Conservation (phyloP, 2,797 vertebrate genomes). For the Silurus lanzhouensis region DNA sequence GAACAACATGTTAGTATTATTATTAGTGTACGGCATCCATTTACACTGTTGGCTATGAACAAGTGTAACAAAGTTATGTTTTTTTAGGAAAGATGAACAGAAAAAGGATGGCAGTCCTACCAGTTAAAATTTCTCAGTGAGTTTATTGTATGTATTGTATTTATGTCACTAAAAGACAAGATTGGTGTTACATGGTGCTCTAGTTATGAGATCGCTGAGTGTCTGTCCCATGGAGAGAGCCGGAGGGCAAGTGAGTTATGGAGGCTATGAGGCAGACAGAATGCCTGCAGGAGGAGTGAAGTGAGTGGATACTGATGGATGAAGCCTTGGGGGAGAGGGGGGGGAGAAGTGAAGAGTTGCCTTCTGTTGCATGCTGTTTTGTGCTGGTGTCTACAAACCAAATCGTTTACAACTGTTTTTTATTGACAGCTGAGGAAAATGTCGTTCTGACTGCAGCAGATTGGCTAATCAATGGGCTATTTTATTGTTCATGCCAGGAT, state of each 20-base stretch:
- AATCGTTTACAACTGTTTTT: constrained; percentile 63
- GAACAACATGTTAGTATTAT: neutral
- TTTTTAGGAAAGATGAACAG: neutral
- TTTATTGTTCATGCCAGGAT: constrained; percentile 71
- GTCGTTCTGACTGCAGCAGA: constrained; percentile 67
- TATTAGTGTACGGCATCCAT: neutral
- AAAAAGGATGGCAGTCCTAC: constrained; percentile 4
- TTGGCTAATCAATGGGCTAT: constrained; percentile 62
- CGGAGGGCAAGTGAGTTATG: constrained; percentile 43
- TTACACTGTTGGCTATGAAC: neutral
- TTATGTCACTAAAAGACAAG: constrained; percentile 28
- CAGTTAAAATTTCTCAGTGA: constrained; percentile 20
- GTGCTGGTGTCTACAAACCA: constrained; percentile 62
- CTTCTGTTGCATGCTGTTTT: constrained; percentile 52
- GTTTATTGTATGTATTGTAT: constrained; percentile 30
- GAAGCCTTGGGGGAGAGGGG: constrained; percentile 24
- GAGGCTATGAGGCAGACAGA: constrained; percentile 35
- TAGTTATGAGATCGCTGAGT: constrained; percentile 33
- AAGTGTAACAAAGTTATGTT: neutral
- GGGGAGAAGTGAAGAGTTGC: constrained; percentile 30
- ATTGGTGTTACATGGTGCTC: constrained; percentile 32
- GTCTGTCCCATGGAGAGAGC: constrained; percentile 35
- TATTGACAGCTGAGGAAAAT: constrained; percentile 73
- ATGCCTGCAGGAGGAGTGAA: constrained; percentile 40
- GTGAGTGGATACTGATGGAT: constrained; percentile 34